phyloP scores from a whole-genome alignment of 2,797 vertebrate species.

The Odontamblyopus lacepedii region DNA sequence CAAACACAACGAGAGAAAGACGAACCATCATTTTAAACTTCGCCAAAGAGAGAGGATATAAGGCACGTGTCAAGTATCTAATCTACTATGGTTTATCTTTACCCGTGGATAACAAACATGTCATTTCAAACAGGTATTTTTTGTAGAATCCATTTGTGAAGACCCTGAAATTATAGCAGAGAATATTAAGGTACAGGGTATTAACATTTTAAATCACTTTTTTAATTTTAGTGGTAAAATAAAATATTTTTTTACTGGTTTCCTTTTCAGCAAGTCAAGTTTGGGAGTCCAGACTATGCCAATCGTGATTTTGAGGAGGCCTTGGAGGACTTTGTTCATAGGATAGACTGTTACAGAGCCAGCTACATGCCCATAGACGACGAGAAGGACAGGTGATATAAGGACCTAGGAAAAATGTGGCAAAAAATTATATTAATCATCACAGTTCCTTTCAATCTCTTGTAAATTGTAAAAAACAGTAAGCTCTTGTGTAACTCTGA shows the following conservation, averaged over 20 bases:
- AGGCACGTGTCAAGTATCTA: slow-evolving; percentile 67
- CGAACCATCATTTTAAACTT: slow-evolving; percentile 81
- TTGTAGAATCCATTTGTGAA: slow-evolving; percentile 81
- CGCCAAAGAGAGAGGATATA: slow-evolving; percentile 87
- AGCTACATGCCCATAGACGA: slow-evolving; percentile 86
- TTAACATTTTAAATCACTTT: too few species aligned
- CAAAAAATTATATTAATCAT: too few species aligned
- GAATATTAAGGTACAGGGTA: slow-evolving; percentile 74
- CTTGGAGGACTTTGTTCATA: slow-evolving; percentile 84
- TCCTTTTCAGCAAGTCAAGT: slow-evolving; percentile 86
- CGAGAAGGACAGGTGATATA: slow-evolving; percentile 83
- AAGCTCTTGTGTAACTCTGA: too few species aligned
- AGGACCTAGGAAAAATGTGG: neutral
- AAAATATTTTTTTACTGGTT: neutral
- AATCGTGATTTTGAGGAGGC: slow-evolving; percentile 84
- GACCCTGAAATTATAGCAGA: slow-evolving; percentile 77
- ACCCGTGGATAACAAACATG: neutral
- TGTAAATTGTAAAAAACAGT: too few species aligned
- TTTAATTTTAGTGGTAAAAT: neutral
- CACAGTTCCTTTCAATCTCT: too few species aligned
- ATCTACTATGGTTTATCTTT: neutral
- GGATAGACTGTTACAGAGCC: slow-evolving; percentile 86
- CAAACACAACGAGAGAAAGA: slow-evolving; percentile 89
- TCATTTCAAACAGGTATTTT: slow-evolving; percentile 72
- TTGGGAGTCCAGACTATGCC: slow-evolving; percentile 88